phyloP scores from a whole-genome alignment of 2,113 vertebrate genomes.

The Sardina pilchardus region DNA sequence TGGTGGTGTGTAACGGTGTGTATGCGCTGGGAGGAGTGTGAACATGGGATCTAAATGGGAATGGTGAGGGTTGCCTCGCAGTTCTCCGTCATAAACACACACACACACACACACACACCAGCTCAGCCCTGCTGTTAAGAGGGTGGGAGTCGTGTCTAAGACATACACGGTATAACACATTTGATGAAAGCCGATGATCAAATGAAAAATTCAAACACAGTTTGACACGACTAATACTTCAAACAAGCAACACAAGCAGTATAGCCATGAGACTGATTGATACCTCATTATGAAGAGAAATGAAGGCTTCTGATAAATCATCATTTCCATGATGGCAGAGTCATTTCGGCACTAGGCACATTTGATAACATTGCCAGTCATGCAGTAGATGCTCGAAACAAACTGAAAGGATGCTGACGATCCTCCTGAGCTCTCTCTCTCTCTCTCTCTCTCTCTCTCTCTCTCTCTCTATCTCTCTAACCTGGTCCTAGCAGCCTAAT shows the following conservation, averaged over 20 bases:
- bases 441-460: neutral
- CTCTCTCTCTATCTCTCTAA: neutral
- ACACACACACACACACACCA: neutral
- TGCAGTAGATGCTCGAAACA: neutral
- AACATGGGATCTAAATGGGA: slow-evolving; percentile 5
- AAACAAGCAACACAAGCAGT: neutral
- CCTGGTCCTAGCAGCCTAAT: neutral
- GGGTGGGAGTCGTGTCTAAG: neutral
- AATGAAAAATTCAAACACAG: neutral
- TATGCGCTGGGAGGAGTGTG: neutral
- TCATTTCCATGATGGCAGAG: neutral
- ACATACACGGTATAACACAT: neutral
- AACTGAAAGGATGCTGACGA: neutral
- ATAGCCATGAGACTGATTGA: neutral
- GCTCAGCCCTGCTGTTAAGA: neutral
- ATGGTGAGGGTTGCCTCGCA: neutral
- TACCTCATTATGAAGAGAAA: neutral
- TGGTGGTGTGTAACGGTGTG: neutral
- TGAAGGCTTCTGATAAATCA: neutral
- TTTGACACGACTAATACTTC: neutral
- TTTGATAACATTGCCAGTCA: neutral
- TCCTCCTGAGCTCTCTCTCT: neutral
- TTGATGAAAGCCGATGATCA: neutral
- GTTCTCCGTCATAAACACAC: neutral
- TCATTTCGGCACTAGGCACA: neutral